Base-by-base conservation (phyloP, 2,888 invertebrate species). In the Leucoma salicis region DNA sequence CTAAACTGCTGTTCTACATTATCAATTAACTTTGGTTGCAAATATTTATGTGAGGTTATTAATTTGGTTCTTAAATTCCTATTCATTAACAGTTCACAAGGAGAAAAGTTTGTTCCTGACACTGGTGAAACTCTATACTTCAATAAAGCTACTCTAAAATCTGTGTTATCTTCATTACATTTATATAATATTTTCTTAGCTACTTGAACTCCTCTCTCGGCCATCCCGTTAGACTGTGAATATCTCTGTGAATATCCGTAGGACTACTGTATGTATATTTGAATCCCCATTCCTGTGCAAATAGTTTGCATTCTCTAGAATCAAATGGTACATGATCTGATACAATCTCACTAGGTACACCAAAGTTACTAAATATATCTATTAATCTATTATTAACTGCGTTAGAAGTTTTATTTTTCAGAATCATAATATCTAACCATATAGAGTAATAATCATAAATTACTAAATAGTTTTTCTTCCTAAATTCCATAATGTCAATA, bases 321-420 rank as follows among this genome's bases (percentile, higher is more conserved):
- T 42, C 34, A 31, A 43, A 35, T 0, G 43, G 43, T 14, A 43
- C 31, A 35, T 43, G 35, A 14, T 43, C 43, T 16, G 39, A 13
- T 3, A 42, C 28, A 8, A 42, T n/a, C 10, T 42, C 32, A 1
- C 8, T 11, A 10, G 41, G 41, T 12, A 41, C 16, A 0, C 42
- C 42, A 42, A 42, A 42, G 10, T 14, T 14, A 1, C 8, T 11
- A 35, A 36, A 42, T 10, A 33, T 6, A 5, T 32, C 36, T 33
- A 15, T 18, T 16, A 42, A 21, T 28, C 10, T 42, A 45, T 51
- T 13, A 42, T 51, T 14, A 54, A n/a, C 35, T 14, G 7, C 10
- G 47, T 11, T 27, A 27, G 4, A 3, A 27, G 27, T 10, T 27
- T 27, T 21, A n/a, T n/a, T n/a, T n/a, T n/a, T n/a, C n/a, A n/a